phyloP scores from a whole-genome alignment of 2,113 vertebrate species.

The Pachycephala philippinensis region DNA sequence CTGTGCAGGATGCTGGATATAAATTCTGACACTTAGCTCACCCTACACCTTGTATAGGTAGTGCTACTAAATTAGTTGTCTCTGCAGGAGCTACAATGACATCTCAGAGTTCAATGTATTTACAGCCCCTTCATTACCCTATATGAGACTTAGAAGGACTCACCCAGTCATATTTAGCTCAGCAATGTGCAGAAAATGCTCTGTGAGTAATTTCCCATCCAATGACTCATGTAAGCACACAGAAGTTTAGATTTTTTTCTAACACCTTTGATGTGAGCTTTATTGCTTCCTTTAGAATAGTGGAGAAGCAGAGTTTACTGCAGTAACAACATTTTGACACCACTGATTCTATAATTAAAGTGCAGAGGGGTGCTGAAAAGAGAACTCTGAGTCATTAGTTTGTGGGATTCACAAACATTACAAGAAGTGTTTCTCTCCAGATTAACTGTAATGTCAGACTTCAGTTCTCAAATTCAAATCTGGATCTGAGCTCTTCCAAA shows the following conservation, averaged over 20 bases:
- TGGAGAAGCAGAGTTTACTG: background rate
- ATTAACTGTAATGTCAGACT: background rate
- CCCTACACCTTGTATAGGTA: background rate
- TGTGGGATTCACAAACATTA: background rate
- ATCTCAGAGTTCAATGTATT: background rate
- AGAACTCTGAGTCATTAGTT: background rate
- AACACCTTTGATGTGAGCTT: background rate
- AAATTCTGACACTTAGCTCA: background rate
- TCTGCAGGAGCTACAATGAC: background rate
- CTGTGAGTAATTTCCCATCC: background rate
- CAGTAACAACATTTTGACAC: background rate
- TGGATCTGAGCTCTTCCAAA: background rate
- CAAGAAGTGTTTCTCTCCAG: background rate
- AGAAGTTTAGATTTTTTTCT: background rate
- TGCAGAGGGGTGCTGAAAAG: background rate
- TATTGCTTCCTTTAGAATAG: background rate
- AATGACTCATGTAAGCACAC: background rate
- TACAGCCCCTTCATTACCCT: background rate
- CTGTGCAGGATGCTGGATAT: background rate
- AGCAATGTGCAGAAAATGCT: background rate
- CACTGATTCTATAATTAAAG: background rate
- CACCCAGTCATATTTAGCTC: background rate
- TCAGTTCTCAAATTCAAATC: background rate
- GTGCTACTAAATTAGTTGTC: background rate
- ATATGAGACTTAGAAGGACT: background rate